These are phyloP conservation scores for Nasonia vitripennis DNA, from an alignment of 1,140 invertebrate genomes.

Conservation along the genomic window DNA sequence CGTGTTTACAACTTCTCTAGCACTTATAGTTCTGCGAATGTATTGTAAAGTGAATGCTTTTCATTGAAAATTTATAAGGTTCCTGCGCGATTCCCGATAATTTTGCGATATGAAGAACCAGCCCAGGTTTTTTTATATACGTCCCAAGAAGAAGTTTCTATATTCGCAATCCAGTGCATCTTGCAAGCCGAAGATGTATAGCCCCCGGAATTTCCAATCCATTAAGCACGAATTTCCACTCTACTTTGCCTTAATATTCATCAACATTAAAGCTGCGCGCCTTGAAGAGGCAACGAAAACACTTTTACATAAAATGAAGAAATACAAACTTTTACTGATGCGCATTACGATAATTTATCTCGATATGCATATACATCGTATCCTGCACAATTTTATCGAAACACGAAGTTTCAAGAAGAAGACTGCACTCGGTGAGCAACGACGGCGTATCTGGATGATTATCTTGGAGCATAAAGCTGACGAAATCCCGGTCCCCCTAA, in stretches of 20 bases:
- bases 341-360: no score
- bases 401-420: no score
- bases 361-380: no score
- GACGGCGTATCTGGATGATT: no score
- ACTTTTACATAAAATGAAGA: background rate
- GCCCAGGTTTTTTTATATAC: background rate
- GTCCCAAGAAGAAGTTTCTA: conserved; percentile 26
- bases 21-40: no score
- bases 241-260: conserved; percentile 33
- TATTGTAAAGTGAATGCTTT: no score
- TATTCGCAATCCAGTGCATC: conserved; percentile 43
- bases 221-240: conserved; percentile 34
- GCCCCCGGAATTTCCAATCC: conserved; percentile 38
- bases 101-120: background rate
- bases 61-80: no score
- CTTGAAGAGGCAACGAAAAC: background rate
- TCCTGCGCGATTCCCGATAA: background rate
- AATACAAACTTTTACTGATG: no score
- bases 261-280: conserved; percentile 40
- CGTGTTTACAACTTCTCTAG: no score
- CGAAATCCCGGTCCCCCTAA: background rate
- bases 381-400: no score
- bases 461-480: background rate
- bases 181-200: conserved; percentile 18
- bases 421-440: no score